Evolutionary conservation across 1,140 invertebrate genomes (phyloP).

Genomic region (Musca vetustissima): DNA sequence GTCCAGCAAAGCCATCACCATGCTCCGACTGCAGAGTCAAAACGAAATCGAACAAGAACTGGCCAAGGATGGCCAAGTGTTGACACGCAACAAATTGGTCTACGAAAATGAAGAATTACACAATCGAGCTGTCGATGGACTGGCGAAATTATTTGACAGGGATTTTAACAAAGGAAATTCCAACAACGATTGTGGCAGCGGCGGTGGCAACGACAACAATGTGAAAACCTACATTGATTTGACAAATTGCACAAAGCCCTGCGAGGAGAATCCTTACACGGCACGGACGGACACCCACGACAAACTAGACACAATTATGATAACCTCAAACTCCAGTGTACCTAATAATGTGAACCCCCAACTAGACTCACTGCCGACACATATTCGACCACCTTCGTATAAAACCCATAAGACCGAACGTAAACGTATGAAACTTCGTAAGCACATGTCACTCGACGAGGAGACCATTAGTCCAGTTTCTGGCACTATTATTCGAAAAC

Average conservation of each 20-base stretch:
- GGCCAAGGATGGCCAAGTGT: constrained; percentile 28
- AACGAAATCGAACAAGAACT: constrained; percentile 28
- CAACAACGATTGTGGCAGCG: neutral
- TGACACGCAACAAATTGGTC: constrained; percentile 45
- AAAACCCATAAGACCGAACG: constrained; percentile 52
- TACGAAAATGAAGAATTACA: constrained; percentile 52
- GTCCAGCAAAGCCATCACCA: constrained; percentile 9
- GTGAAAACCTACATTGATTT: constrained; percentile 26
- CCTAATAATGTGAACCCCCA: constrained; percentile 46
- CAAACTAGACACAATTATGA: constrained; percentile 11
- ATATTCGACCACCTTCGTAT: constrained; percentile 26
- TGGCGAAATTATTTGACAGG: constrained; percentile 48
- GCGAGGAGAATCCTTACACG: constrained; percentile 38
- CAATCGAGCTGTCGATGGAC: constrained; percentile 46
- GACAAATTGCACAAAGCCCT: constrained; percentile 22
- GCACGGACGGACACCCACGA: neutral
- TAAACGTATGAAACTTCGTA: constrained; percentile 68
- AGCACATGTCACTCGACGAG: constrained; percentile 84
- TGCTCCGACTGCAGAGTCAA: constrained; percentile 31
- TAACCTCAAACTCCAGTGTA: constrained; percentile 1
- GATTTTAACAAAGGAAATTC: constrained; percentile 34
- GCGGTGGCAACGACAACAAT: neutral
- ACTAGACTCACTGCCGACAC: constrained; percentile 34
- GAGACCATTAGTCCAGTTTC: constrained; percentile 96
- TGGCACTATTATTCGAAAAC: constrained; percentile 87